phyloP scores from a whole-genome alignment of 2,113 vertebrate genomes.

The Perca flavescens region DNA sequence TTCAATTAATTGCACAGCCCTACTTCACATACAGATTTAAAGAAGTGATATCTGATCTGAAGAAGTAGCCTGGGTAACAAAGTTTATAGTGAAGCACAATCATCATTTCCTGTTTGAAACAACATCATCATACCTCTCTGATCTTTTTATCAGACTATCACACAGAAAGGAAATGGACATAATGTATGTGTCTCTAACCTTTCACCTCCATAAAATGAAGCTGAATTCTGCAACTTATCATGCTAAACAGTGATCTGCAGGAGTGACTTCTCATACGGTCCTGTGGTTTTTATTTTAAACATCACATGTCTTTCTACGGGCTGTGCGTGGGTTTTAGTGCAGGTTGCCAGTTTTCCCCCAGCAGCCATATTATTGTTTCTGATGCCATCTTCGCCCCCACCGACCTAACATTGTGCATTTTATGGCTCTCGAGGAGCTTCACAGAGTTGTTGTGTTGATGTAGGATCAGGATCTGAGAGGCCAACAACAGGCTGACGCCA shows the following conservation, averaged over 20 bases:
- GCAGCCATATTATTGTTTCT: conserved; percentile 46
- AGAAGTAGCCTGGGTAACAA: background rate
- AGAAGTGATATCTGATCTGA: background rate
- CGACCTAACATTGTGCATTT: conserved; percentile 10
- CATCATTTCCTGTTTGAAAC: conserved; percentile 16
- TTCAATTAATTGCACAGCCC: too few species aligned
- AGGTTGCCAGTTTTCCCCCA: conserved; percentile 23
- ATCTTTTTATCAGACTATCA: conserved; percentile 3
- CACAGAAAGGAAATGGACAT: background rate
- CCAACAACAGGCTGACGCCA: conserved; percentile 38
- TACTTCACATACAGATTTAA: background rate
- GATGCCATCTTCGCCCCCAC: conserved; percentile 41
- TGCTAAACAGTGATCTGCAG: conserved; percentile 2
- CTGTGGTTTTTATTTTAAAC: conserved; percentile 17
- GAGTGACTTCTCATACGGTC: background rate
- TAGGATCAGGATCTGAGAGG: conserved; percentile 47
- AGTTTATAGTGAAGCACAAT: background rate
- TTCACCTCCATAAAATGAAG: conserved; percentile 1
- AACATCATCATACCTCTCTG: background rate
- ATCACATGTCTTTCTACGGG: background rate
- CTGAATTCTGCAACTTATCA: background rate
- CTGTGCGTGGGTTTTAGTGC: background rate
- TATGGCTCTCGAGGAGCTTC: conserved; percentile 20
- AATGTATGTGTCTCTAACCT: conserved; percentile 9
- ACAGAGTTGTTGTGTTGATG: conserved; percentile 27